phyloP scores from a whole-genome alignment of 1,140 invertebrate species.

The Melipona quadrifasciata region DNA sequence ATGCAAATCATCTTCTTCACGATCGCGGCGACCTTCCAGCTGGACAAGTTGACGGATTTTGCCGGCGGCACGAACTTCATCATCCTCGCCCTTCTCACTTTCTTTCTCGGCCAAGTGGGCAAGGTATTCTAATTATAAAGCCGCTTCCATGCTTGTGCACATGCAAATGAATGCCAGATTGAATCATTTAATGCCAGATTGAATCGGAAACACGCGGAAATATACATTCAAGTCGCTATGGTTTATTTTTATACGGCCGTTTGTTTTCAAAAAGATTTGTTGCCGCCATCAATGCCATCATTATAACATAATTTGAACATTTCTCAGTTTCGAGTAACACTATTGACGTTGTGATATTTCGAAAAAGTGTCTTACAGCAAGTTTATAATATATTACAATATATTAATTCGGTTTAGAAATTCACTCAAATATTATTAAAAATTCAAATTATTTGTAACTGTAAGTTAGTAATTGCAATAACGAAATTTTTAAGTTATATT shows the following conservation, averaged over 20 bases:
- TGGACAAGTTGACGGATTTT: constrained; percentile 96
- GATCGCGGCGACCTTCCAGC: constrained; percentile 91
- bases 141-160: background rate
- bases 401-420: background rate
- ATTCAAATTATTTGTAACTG: background rate
- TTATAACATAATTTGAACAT: background rate
- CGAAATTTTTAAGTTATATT: background rate
- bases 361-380: background rate
- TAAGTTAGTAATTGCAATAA: background rate
- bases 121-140: constrained; percentile 80
- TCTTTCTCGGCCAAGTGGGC: constrained; percentile 90
- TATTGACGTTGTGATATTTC: background rate
- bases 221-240: background rate
- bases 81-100: constrained; percentile 92
- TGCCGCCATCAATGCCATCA: too few relatives aligned
- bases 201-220: background rate
- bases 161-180: background rate
- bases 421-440: background rate
- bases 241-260: background rate
- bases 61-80: constrained; percentile 96
- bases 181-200: background rate
- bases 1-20: constrained; percentile 95
- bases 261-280: background rate
- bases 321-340: background rate
- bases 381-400: background rate